Percentiles rank a stretch among this genome's conserved stretches.
These are phyloP conservation scores for Apis florea DNA, from an alignment of 1,140 invertebrate species.

Conservation along the genomic window DNA sequence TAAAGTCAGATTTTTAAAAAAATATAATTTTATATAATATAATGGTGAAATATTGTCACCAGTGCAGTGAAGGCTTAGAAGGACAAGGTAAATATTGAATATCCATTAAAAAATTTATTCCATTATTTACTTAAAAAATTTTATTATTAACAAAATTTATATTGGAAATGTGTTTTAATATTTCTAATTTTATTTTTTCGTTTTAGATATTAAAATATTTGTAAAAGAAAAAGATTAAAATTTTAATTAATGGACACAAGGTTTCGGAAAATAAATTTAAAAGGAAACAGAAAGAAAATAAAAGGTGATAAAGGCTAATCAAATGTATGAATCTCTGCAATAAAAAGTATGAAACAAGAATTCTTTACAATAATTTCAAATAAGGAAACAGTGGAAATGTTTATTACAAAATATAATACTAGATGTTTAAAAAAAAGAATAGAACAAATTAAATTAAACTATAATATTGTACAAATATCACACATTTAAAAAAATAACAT, in stretches of 20 bases:
- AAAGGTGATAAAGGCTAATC: slow-evolving; percentile 4
- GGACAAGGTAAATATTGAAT: slow-evolving; percentile 12
- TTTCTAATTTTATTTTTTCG: slow-evolving; percentile 6
- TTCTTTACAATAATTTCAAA: background rate
- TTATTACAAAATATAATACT: background rate
- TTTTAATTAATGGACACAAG: background rate
- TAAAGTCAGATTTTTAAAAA: background rate
- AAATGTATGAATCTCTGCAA: slow-evolving; percentile 33
- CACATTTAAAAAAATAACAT: background rate
- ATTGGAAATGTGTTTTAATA: background rate
- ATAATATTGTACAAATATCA: background rate
- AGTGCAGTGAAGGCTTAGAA: background rate
- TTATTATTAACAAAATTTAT: background rate
- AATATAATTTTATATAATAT: background rate
- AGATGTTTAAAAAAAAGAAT: background rate
- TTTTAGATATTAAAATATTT: slow-evolving; percentile 19
- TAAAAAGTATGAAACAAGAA: slow-evolving; percentile 15
- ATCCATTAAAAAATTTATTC: background rate
- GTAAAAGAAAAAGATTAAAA: background rate
- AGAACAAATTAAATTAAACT: background rate
- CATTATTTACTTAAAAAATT: background rate
- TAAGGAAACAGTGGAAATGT: slow-evolving; percentile 1
- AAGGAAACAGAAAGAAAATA: background rate
- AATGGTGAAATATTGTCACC: background rate
- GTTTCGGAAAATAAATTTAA: background rate